A percentile compares a stretch with the other conserved stretches of the same genome.
Conservation (phyloP, 2,797 vertebrate genomes). For the Tenualosa ilisha region DNA sequence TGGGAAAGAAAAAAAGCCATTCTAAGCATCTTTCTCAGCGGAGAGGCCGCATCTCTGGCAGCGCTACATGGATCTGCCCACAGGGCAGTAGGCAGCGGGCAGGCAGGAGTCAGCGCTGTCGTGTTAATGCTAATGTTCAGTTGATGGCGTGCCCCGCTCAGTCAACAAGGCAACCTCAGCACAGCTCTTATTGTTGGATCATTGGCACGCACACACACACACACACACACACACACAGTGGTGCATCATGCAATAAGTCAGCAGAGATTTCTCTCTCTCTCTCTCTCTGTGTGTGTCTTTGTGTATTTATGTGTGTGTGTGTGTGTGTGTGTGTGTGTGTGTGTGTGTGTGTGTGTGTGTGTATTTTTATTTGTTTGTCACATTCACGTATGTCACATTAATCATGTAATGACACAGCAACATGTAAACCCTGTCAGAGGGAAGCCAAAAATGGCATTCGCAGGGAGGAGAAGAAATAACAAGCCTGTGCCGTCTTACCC, state of each 20-base stretch:
- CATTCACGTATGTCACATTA: background rate
- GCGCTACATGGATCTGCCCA: background rate
- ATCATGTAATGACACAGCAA: background rate
- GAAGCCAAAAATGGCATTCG: background rate
- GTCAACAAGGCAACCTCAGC: background rate
- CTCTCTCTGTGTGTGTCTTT: too few relatives aligned
- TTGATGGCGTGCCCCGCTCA: background rate
- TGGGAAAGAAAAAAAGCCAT: background rate
- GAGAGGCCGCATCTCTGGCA: background rate
- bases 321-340: slow-evolving; percentile 5
- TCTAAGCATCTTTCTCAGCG: background rate
- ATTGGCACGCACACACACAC: too few relatives aligned
- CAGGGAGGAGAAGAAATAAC: background rate
- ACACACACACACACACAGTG: background rate
- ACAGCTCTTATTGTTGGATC: too few relatives aligned
- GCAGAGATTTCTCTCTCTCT: background rate
- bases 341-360: background rate
- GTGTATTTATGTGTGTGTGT: background rate
- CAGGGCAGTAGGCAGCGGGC: background rate
- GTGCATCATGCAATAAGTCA: background rate
- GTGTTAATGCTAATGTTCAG: background rate
- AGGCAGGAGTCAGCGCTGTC: background rate
- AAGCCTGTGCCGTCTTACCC: background rate
- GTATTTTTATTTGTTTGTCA: background rate
- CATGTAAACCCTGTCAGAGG: background rate